Evolutionary conservation across 2,888 invertebrate genomes (phyloP).

Genomic region (Cephus pulcher): DNA sequence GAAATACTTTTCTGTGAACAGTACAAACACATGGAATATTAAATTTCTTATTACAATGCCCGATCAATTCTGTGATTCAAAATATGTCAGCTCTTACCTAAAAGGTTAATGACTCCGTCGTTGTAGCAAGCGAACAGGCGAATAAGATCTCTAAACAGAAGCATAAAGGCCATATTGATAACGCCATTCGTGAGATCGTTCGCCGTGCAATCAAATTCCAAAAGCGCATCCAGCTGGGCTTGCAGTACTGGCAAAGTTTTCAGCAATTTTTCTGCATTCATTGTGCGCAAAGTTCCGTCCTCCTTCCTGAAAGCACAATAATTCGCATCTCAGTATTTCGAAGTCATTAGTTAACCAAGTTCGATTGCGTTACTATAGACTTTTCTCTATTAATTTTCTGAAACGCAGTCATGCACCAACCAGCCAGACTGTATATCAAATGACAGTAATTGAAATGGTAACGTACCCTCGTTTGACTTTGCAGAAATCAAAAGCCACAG

Average conservation of each 20-base stretch:
- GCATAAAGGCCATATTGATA: slow-evolving; percentile 99
- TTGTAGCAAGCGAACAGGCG: slow-evolving; percentile 99
- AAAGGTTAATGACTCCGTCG: slow-evolving; percentile 97
- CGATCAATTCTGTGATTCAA: not conserved
- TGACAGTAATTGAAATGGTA: slow-evolving; percentile 2
- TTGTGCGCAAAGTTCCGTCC: slow-evolving; percentile 95
- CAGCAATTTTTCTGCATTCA: slow-evolving; percentile 96
- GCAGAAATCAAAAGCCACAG: slow-evolving; percentile 99
- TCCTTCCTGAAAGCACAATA: slow-evolving; percentile 80
- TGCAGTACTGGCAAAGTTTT: slow-evolving; percentile 97
- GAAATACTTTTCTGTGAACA: slow-evolving; percentile 90
- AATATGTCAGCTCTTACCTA: slow-evolving; percentile 70
- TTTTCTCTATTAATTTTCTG: slow-evolving; percentile 2
- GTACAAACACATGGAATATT: slow-evolving; percentile 25
- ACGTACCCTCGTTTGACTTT: slow-evolving; percentile 98
- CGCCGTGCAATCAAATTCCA: slow-evolving; percentile 97
- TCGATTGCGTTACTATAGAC: slow-evolving; percentile 4
- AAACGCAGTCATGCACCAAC: not conserved
- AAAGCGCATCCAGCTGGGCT: slow-evolving; percentile 91
- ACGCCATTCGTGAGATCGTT: slow-evolving; percentile 98
- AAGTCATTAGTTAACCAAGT: not conserved
- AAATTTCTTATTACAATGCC: not conserved
- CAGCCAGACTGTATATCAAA: not conserved
- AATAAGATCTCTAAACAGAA: slow-evolving; percentile 98
- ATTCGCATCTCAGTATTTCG: slow-evolving; percentile 3